Evolutionary conservation across 2,113 vertebrate genomes (phyloP), one percentile per base, ranked within the genome.

Genomic region (Pontoporia blainvillei): DNA sequence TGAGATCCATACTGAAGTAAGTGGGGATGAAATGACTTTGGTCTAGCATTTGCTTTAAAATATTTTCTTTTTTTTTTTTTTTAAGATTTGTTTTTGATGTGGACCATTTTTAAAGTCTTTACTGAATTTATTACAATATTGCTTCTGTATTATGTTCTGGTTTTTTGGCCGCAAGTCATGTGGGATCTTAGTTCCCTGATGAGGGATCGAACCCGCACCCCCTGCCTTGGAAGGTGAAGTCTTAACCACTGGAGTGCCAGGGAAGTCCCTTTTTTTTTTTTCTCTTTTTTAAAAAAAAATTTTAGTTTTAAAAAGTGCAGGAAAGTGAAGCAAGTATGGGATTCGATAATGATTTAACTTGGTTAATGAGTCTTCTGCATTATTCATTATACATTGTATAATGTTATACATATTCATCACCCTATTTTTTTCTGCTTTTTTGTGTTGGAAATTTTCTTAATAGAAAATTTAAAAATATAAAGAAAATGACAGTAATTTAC

Each of bases 1-100:
- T 17, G 59, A 81, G n/a, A 57, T 49, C 67, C 44, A 75, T 31
- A 90, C 12, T 71, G 14, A 93, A 83, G 34, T 82, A 78, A 88
- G 52, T 86, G 25, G 66, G n/a, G 39, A 62, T 90, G 36, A 84
- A 52, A 52, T 85, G 34, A 79, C 18, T 79, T 72, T 34, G 71
- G 46, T 62, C 59, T 86, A 57, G 34, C 15, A 89, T 95, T 93
- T 95, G 76, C 82, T 82, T 69, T 90, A 93, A 86, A 75, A 76
- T 69, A 44, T 67, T 82, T 88, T 75, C 46, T 84, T 59, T 25
- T 25, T 61, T 84, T 59, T 25, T 25, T 61, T 61, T 57, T 57
- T 54, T 8, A 57, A 57, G 54, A 20, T 57, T 57, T 57, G 21
- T 57, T 57, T 57, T 57, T 57, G 54, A 57, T 8, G 54, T 57